phyloP scores from a whole-genome alignment of 2,888 invertebrate genomes.

The Muschampia plurimacula region DNA sequence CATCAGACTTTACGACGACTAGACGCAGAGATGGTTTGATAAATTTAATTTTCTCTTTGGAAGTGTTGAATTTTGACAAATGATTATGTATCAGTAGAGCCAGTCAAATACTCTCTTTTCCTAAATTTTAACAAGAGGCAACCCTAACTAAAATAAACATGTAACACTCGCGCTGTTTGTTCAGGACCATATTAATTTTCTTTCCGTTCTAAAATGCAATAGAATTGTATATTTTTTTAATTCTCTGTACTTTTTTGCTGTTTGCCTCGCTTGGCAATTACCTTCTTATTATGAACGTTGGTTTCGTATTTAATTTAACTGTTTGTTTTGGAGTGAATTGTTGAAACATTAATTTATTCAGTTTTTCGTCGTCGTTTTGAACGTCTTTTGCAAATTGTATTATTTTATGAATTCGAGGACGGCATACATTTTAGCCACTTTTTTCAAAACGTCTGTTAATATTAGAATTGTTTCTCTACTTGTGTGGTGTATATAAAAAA shows the following conservation, averaged over 20 bases:
- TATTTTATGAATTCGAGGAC: too few relatives aligned
- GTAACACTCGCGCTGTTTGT: conserved; percentile 33
- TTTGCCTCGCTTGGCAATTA: conserved; percentile 21
- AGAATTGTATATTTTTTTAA: conserved; percentile 22
- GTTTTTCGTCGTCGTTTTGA: neutral
- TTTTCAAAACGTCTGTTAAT: too few relatives aligned
- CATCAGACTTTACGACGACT: too few relatives aligned
- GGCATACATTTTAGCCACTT: too few relatives aligned
- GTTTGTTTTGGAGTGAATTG: neutral
- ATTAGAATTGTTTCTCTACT: too few relatives aligned
- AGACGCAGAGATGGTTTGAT: too few relatives aligned
- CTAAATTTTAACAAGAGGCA: conserved; percentile 2
- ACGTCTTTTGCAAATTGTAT: neutral
- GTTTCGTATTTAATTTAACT: conserved; percentile 6
- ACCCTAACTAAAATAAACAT: conserved; percentile 29
- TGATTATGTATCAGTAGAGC: too few relatives aligned
- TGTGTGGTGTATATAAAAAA: too few relatives aligned
- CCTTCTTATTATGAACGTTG: conserved; percentile 4
- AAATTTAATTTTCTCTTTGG: too few relatives aligned
- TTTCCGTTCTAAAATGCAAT: conserved; percentile 31
- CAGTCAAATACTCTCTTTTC: too few relatives aligned
- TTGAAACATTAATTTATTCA: neutral
- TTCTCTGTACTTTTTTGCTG: conserved; percentile 17
- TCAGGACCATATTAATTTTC: conserved; percentile 37
- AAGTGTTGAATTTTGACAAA: too few relatives aligned